Conservation (phyloP, 2,888 invertebrate genomes). For the Polydesmus complanatus region DNA sequence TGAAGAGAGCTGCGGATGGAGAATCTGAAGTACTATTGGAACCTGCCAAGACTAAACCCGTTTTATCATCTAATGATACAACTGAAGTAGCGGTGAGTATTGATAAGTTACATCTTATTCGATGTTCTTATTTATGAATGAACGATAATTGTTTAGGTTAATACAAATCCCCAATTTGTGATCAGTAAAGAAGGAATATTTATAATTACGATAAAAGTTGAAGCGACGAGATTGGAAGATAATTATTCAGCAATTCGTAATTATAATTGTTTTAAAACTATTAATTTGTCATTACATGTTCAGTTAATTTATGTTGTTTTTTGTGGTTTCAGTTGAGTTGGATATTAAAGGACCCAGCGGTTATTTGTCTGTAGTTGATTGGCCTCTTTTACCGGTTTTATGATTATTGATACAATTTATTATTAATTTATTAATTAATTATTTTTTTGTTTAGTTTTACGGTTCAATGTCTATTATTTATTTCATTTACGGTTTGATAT, state of each 20-base stretch:
- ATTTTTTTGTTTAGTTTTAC: slow-evolving; percentile 52
- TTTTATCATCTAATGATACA: too few species aligned
- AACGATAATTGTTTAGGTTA: too few species aligned
- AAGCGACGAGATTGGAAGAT: background rate
- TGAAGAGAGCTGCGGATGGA: too few species aligned
- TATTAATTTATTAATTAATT: slow-evolving; percentile 8
- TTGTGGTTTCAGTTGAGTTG: slow-evolving; percentile 32
- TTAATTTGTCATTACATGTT: too few species aligned
- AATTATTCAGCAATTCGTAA: background rate
- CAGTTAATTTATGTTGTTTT: background rate
- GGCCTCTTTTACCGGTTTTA: slow-evolving; percentile 72
- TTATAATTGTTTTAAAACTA: too few species aligned
- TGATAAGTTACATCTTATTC: too few species aligned
- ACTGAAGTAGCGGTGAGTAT: too few species aligned
- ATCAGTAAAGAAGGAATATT: slow-evolving; percentile 7
- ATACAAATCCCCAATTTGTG: slow-evolving; percentile 15
- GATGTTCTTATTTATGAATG: too few species aligned
- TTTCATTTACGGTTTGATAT: slow-evolving; percentile 61
- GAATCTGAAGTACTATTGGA: too few species aligned
- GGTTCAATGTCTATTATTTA: slow-evolving; percentile 79
- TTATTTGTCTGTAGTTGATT: slow-evolving; percentile 75
- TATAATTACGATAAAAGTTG: slow-evolving; percentile 6
- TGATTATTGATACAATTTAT: slow-evolving; percentile 29
- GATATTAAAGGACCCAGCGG: slow-evolving; percentile 64
- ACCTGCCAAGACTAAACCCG: too few species aligned